Conservation (phyloP, 2,113 vertebrate genomes). For the Podocnemis expansa region DNA sequence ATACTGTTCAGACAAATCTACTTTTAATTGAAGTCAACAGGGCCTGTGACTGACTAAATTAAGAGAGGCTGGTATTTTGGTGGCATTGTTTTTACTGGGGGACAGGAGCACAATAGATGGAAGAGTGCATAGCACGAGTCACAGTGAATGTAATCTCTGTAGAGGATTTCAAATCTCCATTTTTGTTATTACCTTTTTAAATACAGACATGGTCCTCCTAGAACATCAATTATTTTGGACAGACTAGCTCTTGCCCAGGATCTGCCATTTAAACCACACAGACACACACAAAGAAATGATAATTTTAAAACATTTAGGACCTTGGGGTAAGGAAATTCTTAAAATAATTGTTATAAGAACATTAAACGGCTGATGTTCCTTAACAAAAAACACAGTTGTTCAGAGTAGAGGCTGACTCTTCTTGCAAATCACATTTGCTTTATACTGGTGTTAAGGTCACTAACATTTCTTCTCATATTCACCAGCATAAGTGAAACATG, state of each 20-base stretch:
- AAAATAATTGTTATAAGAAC: neutral
- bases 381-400: neutral
- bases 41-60: neutral
- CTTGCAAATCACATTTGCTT: neutral
- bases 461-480: neutral
- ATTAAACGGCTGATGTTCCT: neutral
- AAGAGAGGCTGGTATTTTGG: neutral
- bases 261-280: neutral
- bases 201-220: neutral
- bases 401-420: rapidly evolving
- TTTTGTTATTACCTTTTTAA: neutral
- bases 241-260: neutral
- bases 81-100: too few relatives aligned
- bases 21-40: neutral
- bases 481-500: neutral
- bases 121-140: neutral
- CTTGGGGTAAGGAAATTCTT: neutral
- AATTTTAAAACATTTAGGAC: neutral
- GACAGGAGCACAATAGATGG: neutral
- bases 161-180: neutral
- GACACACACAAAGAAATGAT: neutral
- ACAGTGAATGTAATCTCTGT: neutral
- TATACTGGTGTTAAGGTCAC: neutral
- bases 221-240: neutral
- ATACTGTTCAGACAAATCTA: neutral